A percentile compares a stretch with the other conserved stretches of the same genome.
phyloP scores from a whole-genome alignment of 2,797 vertebrate species.

The Miichthys miiuy region DNA sequence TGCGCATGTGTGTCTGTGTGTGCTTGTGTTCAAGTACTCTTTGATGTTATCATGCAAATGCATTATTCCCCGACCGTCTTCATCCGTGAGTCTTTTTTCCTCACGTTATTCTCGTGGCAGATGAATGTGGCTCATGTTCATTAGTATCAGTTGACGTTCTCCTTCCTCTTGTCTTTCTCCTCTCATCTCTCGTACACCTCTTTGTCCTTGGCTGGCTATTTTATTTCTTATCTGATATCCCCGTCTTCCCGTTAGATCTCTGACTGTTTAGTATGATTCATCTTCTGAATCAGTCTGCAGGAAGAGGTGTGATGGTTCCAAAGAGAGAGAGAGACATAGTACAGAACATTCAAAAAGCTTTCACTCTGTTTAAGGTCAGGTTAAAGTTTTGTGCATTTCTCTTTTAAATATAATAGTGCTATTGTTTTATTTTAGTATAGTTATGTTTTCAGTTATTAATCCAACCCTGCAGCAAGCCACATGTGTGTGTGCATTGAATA shows the following conservation, averaged over 20 bases:
- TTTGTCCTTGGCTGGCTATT: constrained; percentile 60
- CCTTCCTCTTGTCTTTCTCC: constrained; percentile 50
- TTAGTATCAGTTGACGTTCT: constrained; percentile 55
- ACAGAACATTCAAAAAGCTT: not conserved
- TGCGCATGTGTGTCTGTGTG: constrained; percentile 8
- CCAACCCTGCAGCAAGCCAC: not conserved
- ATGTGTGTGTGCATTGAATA: not conserved
- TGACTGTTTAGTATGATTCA: constrained; percentile 37
- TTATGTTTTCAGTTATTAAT: not conserved
- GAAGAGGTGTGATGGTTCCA: constrained; percentile 20
- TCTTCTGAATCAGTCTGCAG: constrained; percentile 30
- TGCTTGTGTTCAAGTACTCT: constrained; percentile 36
- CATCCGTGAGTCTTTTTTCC: constrained; percentile 52
- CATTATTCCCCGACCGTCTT: constrained; percentile 47
- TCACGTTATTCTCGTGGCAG: constrained; percentile 40
- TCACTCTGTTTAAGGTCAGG: not conserved
- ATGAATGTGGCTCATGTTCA: constrained; percentile 62
- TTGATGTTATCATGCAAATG: constrained; percentile 71
- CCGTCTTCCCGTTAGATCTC: constrained; percentile 32
- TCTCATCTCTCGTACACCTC: constrained; percentile 36
- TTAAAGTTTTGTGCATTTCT: constrained; percentile 6
- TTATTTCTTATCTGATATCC: constrained; percentile 59
- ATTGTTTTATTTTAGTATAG: not conserved
- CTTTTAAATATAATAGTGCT: not conserved
- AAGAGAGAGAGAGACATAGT: not conserved